Base-by-base conservation (phyloP, 2,888 invertebrate species). In the Hedychridium roseum region DNA sequence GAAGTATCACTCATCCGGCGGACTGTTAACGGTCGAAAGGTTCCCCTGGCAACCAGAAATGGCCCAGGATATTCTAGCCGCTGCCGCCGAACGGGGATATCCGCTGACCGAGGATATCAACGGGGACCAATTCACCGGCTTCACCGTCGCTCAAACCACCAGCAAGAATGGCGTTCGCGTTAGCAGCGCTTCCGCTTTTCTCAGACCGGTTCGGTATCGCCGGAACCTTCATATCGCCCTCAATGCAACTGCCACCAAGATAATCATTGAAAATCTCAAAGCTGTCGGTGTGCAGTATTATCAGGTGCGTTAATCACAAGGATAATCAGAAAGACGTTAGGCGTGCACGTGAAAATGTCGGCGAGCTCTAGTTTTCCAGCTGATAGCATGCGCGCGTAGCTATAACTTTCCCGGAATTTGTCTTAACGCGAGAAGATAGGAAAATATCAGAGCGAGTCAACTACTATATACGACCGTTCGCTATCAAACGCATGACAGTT, bases 21-120 rank as follows among this genome's bases (percentile, higher is more conserved):
- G 89, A 0, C 84, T 85, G 0, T 65, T 88, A 56, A 86, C 84
- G 0, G 83, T 86, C 3, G 84, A 84, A 50, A 80, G 86, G 79
- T 88, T 88, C 73, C 84, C 84, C 0, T 81, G 88, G 76, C 84
- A 84, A 30, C 88, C 88, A 0, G 78, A 80, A 43, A 81, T 88
- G 23, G 84, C 86, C 0, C 80, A 84, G 44, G 87, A 88, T 61
- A 80, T 89, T 43, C 81, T 89, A 2, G 75, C 81, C 1, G 88
- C 86, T 0, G 85, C 84, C 0, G 79, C 80, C 40, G 86, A 89
- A 70, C 76, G 83, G 15, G 87, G 87, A 0, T 86, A 83, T 58
- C 84, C 85, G 1, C 81, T 86, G 2, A 84, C 83, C 16, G 82
- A 82, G 42, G 89, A 89, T 69, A 79, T 88, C 11, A 88, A 88